phyloP scores from a whole-genome alignment of 2,888 invertebrate species.

The Acleris literana region DNA sequence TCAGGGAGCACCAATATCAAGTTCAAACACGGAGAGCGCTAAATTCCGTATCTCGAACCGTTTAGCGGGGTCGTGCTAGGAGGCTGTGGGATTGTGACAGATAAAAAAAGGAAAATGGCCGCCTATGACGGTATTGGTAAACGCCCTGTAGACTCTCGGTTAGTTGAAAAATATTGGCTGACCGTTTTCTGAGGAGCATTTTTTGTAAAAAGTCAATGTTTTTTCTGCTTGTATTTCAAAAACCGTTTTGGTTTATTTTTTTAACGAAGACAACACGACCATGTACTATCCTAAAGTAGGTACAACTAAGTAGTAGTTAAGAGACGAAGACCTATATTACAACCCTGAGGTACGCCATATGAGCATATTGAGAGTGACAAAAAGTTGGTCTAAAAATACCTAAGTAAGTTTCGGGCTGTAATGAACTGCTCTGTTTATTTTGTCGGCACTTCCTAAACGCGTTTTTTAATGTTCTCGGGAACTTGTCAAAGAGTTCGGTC shows the following conservation, averaged over 20 bases:
- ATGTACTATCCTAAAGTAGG: no score
- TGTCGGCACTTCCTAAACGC: conserved; percentile 37
- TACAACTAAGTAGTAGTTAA: background rate
- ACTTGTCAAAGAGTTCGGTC: conserved; percentile 33
- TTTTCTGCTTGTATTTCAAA: conserved; percentile 2
- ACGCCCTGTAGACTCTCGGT: conserved; percentile 29
- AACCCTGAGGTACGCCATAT: background rate
- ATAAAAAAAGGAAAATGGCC: conserved; percentile 37
- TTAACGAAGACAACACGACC: background rate
- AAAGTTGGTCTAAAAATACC: conserved; percentile 16
- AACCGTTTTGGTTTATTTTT: background rate
- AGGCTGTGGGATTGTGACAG: conserved; percentile 40
- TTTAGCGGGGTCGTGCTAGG: conserved; percentile 40
- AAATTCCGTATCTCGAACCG: conserved; percentile 38
- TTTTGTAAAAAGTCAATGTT: conserved; percentile 21
- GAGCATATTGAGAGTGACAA: background rate
- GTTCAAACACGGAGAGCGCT: conserved; percentile 32
- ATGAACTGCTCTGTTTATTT: conserved; percentile 25
- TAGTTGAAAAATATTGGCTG: conserved; percentile 31
- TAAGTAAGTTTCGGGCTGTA: conserved; percentile 13
- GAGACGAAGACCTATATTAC: background rate
- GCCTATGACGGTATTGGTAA: conserved; percentile 36
- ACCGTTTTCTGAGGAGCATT: conserved; percentile 20
- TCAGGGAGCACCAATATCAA: conserved; percentile 37
- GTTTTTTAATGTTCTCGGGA: conserved; percentile 40